phyloP scores from a whole-genome alignment of 2,113 vertebrate genomes.

The Willisornis vidua region DNA sequence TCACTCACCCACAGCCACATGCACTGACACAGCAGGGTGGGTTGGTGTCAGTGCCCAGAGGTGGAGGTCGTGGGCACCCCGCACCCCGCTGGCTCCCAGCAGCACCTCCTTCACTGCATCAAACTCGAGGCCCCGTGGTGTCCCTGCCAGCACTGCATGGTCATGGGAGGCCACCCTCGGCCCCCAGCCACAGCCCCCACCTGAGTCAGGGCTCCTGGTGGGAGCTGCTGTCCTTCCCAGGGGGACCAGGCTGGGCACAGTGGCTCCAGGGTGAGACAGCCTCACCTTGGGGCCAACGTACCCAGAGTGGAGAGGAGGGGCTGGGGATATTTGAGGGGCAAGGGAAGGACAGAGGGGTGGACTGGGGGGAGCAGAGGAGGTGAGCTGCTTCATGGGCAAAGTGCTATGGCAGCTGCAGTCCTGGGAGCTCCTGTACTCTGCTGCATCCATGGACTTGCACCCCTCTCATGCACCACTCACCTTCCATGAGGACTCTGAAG shows the following conservation, averaged over 20 bases:
- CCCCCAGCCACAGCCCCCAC: not conserved
- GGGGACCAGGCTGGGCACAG: not conserved
- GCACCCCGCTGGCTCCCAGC: slow-evolving; percentile 85
- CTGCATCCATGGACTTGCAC: rapidly evolving
- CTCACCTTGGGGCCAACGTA: not conserved
- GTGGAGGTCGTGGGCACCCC: slow-evolving; percentile 84
- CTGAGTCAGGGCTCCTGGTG: not conserved
- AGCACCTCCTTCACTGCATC: slow-evolving; percentile 86
- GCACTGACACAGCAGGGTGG: slow-evolving; percentile 82
- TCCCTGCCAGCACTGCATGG: slow-evolving; percentile 67
- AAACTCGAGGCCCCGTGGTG: slow-evolving; percentile 82
- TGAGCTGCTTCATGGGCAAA: not conserved
- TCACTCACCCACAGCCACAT: slow-evolving; percentile 86
- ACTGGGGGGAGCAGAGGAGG: not conserved
- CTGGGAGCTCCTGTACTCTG: not conserved
- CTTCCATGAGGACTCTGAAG: slow-evolving; percentile 96
- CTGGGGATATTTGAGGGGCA: no score
- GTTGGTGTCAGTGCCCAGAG: slow-evolving; percentile 90
- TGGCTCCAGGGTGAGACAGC: not conserved
- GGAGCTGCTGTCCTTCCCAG: not conserved
- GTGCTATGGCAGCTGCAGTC: not conserved
- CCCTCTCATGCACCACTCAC: slow-evolving; percentile 30
- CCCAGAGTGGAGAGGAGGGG: not conserved
- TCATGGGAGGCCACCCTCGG: not conserved
- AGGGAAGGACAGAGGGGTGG: not conserved